These are phyloP conservation scores for Stichopus chloronotus DNA, from an alignment of 35 echinoderm and acorn worm species.

Conservation along the genomic window DNA sequence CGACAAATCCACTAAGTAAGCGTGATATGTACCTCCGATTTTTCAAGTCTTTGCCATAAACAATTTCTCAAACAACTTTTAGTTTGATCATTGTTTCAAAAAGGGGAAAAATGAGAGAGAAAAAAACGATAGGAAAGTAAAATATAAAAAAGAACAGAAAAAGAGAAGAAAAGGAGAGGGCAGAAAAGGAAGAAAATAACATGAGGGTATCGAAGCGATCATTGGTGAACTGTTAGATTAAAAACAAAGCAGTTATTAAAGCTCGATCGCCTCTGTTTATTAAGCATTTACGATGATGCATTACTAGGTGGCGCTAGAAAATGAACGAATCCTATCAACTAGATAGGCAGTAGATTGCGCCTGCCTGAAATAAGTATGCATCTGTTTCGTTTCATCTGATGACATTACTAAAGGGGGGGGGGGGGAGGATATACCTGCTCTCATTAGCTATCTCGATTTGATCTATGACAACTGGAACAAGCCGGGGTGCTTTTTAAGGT, in stretches of 20 bases:
- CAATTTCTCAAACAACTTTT: constrained; percentile 33
- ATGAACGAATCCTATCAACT: constrained; percentile 41
- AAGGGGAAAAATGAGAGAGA: neutral
- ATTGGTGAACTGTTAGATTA: neutral
- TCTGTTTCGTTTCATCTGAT: constrained; percentile 34
- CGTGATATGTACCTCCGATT: constrained; percentile 34
- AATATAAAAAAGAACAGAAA: neutral
- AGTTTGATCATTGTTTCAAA: neutral
- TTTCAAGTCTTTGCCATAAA: constrained; percentile 47
- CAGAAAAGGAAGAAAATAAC: neutral
- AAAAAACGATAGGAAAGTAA: neutral
- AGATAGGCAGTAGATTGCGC: constrained; percentile 19
- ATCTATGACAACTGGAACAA: constrained; percentile 44
- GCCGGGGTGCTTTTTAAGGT: neutral
- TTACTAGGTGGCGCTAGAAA: constrained; percentile 41
- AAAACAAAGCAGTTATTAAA: constrained; percentile 32
- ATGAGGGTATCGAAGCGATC: neutral
- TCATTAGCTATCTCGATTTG: constrained; percentile 5
- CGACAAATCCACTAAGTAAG: constrained; percentile 34
- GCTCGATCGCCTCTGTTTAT: constrained; percentile 47
- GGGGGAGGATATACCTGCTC: neutral
- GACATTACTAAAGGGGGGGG: constrained; percentile 12
- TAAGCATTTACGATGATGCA: constrained; percentile 61
- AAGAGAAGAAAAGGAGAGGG: neutral
- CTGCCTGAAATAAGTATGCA: constrained; percentile 7